Conservation (phyloP, 2,888 invertebrate species). For the Rapana venosa region DNA sequence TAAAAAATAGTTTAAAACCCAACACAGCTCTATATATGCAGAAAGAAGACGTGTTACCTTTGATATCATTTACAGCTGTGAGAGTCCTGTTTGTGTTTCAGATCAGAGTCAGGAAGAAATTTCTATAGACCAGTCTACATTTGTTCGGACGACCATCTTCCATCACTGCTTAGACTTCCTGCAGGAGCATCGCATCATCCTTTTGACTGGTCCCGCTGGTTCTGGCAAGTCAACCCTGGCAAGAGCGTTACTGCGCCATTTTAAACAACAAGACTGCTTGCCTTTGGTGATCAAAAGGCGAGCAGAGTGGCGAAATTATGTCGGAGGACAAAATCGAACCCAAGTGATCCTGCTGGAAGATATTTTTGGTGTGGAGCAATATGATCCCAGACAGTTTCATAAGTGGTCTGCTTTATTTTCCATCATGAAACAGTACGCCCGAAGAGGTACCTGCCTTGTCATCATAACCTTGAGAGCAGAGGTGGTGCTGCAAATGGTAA, state of each 20-base stretch:
- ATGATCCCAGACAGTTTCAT: background rate
- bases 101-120: slow-evolving; percentile 11
- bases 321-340: background rate
- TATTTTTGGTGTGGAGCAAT: background rate
- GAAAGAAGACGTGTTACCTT: background rate
- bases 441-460: background rate
- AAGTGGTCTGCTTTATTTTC: background rate
- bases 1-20: too few species aligned
- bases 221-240: slow-evolving; percentile 14
- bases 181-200: background rate
- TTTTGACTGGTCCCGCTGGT: slow-evolving; percentile 3
- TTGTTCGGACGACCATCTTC: background rate
- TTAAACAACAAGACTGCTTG: background rate
- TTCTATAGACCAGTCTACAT: background rate
- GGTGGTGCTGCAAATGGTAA: background rate
- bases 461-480: background rate
- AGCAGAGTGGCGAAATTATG: slow-evolving; percentile 10
- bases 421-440: background rate
- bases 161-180: background rate
- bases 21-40: background rate
- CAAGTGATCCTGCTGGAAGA: slow-evolving; percentile 14
- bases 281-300: background rate
- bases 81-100: background rate
- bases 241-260: slow-evolving; percentile 9
- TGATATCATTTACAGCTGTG: background rate